Evolutionary conservation across 2,113 vertebrate species (phyloP), one percentile per base, ranked within the genome.

Genomic region (Morone chrysops): DNA sequence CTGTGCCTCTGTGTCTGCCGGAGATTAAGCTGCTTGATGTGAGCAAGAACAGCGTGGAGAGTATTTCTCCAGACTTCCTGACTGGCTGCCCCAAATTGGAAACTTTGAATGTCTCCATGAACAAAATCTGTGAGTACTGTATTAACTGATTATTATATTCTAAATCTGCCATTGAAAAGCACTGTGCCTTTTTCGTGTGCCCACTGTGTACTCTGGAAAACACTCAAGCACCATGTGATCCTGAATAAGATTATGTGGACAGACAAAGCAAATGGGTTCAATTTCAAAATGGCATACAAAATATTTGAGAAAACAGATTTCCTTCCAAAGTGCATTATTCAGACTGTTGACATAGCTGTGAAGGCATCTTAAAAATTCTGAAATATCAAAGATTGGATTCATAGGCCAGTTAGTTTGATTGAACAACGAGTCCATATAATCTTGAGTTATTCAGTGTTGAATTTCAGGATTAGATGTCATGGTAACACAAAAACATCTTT

Each of bases 11-110:
- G 13, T 83, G 67, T 83, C 95, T 99, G 75, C 93, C 95, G 65
- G 96, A 98, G 82, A 70, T 99, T 85, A 97, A 95, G 89, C 91
- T 95, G 89, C 94, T 99, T 59, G 98, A 99, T 14, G 92, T 99
- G 81, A 97, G 96, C 90, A 98, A 96, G 90, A 99, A 99, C 89
- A 74, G 20, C 48, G 92, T 99, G 90, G 93, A 94, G 40, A 90
- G 72, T 1, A 88, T 99, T 47, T 93, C 93, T 72, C 89, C 94
- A 1, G 91, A 96, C 73, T 94, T 97, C 62, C 93, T 99, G 59
- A 89, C 90, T 18, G 90, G 94, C 71, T 99, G 97, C 87, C 88
- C 90, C 48, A 98, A 97, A 90, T 87, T 99, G 86, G 98, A 99
- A 81, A 96, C 92, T 17, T 92, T 99, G 71, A 98, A 89, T 4